These are phyloP conservation scores for Rhagium mordax DNA, from an alignment of 2,888 invertebrate species.

Conservation along the genomic window DNA sequence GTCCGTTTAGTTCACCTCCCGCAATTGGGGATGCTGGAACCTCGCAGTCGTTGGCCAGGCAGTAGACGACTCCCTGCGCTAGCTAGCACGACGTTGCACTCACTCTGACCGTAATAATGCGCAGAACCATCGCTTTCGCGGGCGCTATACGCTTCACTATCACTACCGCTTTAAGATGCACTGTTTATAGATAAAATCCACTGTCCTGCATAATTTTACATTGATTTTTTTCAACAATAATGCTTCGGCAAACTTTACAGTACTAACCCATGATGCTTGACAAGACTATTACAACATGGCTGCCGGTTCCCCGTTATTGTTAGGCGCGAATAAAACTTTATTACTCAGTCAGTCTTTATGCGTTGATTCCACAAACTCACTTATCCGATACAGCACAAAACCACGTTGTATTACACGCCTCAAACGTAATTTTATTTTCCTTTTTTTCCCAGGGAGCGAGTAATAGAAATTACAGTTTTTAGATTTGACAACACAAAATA, in stretches of 20 bases:
- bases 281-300: slow-evolving; percentile 70
- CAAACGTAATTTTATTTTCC: slow-evolving; percentile 28
- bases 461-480: slow-evolving; percentile 66
- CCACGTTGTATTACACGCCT: slow-evolving; percentile 2
- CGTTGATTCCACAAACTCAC: slow-evolving; percentile 25
- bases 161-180: slow-evolving; percentile 61
- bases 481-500: slow-evolving; percentile 69
- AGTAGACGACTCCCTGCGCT: slow-evolving; percentile 71
- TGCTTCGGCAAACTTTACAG: slow-evolving; percentile 56
- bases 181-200: slow-evolving; percentile 55
- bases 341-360: slow-evolving; percentile 36
- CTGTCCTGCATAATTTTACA: slow-evolving; percentile 52
- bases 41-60: slow-evolving; percentile 63
- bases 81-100: slow-evolving; percentile 69
- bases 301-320: slow-evolving; percentile 69
- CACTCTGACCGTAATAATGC: slow-evolving; percentile 69
- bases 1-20: slow-evolving; percentile 68
- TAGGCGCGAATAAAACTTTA: slow-evolving; percentile 60
- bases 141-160: slow-evolving; percentile 63
- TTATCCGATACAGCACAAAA: background rate
- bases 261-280: slow-evolving; percentile 71
- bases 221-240: slow-evolving; percentile 52
- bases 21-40: slow-evolving; percentile 69
- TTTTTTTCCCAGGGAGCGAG: slow-evolving; percentile 43
- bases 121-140: slow-evolving; percentile 69